phyloP scores from a whole-genome alignment of 2,113 vertebrate genomes.

The Lota lota region DNA sequence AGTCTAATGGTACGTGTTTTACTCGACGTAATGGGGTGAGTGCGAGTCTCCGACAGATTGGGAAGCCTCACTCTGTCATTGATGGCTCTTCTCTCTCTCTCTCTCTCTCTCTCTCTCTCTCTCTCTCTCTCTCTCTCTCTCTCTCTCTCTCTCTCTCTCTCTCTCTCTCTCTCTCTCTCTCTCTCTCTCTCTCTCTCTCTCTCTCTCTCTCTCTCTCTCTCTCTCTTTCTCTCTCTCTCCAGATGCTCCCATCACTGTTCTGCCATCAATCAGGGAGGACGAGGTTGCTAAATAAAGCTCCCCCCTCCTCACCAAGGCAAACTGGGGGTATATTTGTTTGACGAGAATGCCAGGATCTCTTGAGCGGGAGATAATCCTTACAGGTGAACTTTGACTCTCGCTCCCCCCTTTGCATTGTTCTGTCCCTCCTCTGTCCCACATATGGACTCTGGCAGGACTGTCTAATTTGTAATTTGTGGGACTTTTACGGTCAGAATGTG shows the following conservation, averaged over 20 bases:
- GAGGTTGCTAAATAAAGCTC: conserved; percentile 29
- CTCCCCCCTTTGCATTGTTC: conserved; percentile 1
- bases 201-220: neutral
- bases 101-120: conserved; percentile 1
- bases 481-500: too few species aligned
- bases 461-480: too few species aligned
- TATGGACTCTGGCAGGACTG: neutral
- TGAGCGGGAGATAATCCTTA: conserved; percentile 32
- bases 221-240: conserved; percentile 1
- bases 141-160: conserved; percentile 3
- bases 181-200: too few species aligned
- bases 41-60: neutral
- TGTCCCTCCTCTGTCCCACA: conserved; percentile 30
- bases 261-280: conserved; percentile 23
- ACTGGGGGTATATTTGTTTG: neutral
- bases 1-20: conserved; percentile 23
- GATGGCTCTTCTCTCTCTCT: neutral
- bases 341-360: conserved; percentile 35
- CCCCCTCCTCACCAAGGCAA: neutral
- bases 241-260: neutral
- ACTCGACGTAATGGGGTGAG: conserved; percentile 22
- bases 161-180: neutral
- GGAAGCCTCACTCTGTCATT: neutral
- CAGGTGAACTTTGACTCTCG: conserved; percentile 36
- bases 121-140: conserved; percentile 3